Percentiles rank a stretch among this genome's conserved stretches.
These are phyloP conservation scores for Rhizoglyphus robini DNA, from an alignment of 1,140 invertebrate genomes.

Conservation along the genomic window DNA sequence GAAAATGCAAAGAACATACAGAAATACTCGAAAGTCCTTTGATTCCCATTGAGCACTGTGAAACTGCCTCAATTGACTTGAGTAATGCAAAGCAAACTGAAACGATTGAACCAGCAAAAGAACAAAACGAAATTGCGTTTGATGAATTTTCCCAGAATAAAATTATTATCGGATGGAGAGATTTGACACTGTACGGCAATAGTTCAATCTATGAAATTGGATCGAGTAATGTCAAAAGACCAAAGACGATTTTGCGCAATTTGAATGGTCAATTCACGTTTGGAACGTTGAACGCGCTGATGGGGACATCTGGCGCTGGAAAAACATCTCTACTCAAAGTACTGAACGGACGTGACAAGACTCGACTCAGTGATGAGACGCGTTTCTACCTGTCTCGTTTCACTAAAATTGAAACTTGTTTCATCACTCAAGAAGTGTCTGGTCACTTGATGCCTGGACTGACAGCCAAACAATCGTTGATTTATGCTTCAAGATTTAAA, in stretches of 20 bases:
- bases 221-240: not conserved
- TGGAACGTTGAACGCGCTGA: conserved; percentile 40
- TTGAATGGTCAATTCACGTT: conserved; percentile 27
- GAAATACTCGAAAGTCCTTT: no score
- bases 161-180: not conserved
- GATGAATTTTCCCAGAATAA: not conserved
- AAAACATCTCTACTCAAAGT: conserved; percentile 35
- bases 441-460: conserved; percentile 56
- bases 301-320: conserved; percentile 47
- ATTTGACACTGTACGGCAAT: not conserved
- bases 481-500: conserved; percentile 78
- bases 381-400: not conserved
- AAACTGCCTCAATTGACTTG: not conserved
- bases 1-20: not conserved
- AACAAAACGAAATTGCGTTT: not conserved
- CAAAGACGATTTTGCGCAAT: conserved; percentile 28
- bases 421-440: conserved; percentile 61
- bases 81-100: not conserved
- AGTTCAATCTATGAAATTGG: not conserved
- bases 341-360: not conserved
- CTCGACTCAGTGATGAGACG: not conserved
- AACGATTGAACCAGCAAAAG: not conserved
- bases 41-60: not conserved
- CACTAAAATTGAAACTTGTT: conserved; percentile 6
- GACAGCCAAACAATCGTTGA: conserved; percentile 75